Evolutionary conservation across 2,113 vertebrate species (phyloP).

Genomic region (Perognathus longimembris): DNA sequence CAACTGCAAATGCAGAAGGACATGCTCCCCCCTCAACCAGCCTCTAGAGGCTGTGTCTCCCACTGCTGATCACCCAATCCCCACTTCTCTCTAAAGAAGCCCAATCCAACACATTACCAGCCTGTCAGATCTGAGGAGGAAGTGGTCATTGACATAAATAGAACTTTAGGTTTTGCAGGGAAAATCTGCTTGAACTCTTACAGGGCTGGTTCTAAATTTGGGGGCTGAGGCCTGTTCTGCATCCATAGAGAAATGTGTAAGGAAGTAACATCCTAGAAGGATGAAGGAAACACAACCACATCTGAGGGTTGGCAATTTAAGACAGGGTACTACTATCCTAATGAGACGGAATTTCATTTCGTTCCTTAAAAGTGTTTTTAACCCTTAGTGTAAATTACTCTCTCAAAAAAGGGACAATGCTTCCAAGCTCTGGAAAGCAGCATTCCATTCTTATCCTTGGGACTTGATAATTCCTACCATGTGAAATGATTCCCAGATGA

Average conservation of each 20-base stretch:
- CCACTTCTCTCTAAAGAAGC: not conserved
- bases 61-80: not conserved
- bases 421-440: slow-evolving; percentile 48
- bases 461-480: slow-evolving; percentile 49
- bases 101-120: not conserved
- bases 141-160: not conserved
- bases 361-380: slow-evolving; percentile 47
- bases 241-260: slow-evolving; percentile 23
- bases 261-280: slow-evolving; percentile 23
- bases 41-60: not conserved
- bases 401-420: slow-evolving; percentile 35
- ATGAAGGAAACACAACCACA: slow-evolving; percentile 35
- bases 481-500: slow-evolving; percentile 42
- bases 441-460: not conserved
- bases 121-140: not conserved
- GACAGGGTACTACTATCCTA: slow-evolving; percentile 1
- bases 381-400: slow-evolving; percentile 56
- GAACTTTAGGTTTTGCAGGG: slow-evolving; percentile 34
- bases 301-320: slow-evolving; percentile 38
- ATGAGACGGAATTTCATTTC: slow-evolving; percentile 48
- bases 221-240: not conserved
- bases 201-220: not conserved
- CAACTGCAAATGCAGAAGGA: not conserved
- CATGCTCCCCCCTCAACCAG: not conserved
- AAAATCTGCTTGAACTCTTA: slow-evolving; percentile 5